phyloP scores from a whole-genome alignment of 2,888 invertebrate species.

The Troides helena region DNA sequence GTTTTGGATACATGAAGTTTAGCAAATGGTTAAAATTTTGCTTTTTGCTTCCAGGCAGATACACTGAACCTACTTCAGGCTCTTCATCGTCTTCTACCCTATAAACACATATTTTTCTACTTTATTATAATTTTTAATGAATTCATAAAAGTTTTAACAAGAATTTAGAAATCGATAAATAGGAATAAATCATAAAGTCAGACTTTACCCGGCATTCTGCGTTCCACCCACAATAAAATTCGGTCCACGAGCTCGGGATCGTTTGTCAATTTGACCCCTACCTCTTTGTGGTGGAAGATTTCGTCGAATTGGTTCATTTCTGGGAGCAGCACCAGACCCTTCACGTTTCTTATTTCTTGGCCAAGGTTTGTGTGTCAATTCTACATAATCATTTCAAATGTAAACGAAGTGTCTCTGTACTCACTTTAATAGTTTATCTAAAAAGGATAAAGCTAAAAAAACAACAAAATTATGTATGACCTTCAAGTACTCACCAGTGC shows the following conservation, averaged over 20 bases:
- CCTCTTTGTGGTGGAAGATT: slow-evolving; percentile 85
- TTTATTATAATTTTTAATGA: slow-evolving; percentile 13
- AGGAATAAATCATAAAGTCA: slow-evolving; percentile 11
- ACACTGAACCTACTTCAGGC: slow-evolving; percentile 91
- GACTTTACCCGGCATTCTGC: slow-evolving; percentile 83
- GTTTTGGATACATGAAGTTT: slow-evolving; percentile 91
- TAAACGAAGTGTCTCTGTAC: slow-evolving; percentile 13
- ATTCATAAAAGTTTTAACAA: slow-evolving; percentile 11
- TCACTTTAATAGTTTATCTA: slow-evolving; percentile 5
- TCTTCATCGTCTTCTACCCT: slow-evolving; percentile 79
- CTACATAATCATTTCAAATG: slow-evolving; percentile 42
- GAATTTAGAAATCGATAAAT: slow-evolving; percentile 9
- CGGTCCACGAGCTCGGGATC: slow-evolving; percentile 83
- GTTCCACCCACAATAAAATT: slow-evolving; percentile 81
- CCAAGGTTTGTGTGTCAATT: slow-evolving; percentile 81
- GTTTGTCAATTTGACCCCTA: slow-evolving; percentile 85
- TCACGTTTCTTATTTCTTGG: slow-evolving; percentile 83
- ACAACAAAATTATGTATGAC: slow-evolving; percentile 38
- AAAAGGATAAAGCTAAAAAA: slow-evolving; percentile 4
- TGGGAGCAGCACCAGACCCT: slow-evolving; percentile 76
- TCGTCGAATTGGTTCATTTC: slow-evolving; percentile 82
- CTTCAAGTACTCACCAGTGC: slow-evolving; percentile 80
- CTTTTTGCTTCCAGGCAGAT: slow-evolving; percentile 92
- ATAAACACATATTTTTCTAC: slow-evolving; percentile 28
- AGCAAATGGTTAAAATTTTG: slow-evolving; percentile 96